A percentile compares a stretch with the other conserved stretches of the same genome.
Conservation (phyloP, 35 echinoderm and acorn worm species). For the Nesometra sesokonis region DNA sequence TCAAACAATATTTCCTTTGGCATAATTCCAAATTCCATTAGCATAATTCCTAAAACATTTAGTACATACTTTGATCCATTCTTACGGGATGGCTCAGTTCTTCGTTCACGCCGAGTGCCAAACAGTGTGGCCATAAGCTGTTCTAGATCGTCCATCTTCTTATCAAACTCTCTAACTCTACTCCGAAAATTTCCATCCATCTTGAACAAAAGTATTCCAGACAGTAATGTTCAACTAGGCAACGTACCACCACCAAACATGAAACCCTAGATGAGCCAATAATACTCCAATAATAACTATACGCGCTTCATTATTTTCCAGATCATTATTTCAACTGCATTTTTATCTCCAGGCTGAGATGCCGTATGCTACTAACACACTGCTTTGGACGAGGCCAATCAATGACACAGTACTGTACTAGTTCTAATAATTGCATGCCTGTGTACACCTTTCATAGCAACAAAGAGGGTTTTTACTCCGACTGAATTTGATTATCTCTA, state of each 20-base stretch:
- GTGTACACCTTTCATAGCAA: neutral
- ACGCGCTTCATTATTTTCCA: neutral
- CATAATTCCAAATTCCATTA: no score
- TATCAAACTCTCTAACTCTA: neutral
- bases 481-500: neutral
- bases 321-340: neutral
- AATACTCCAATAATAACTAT: neutral
- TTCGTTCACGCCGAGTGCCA: neutral
- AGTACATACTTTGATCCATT: neutral
- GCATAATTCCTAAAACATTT: neutral
- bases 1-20: no score
- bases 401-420: neutral
- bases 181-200: neutral
- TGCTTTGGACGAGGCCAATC: neutral
- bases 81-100: neutral
- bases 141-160: neutral
- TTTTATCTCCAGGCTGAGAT: neutral
- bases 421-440: neutral
- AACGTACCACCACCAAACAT: neutral
- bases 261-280: neutral
- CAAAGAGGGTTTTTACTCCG: neutral
- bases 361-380: neutral
- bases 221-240: neutral
- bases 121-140: neutral
- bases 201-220: neutral